phyloP scores from a whole-genome alignment of 2,797 vertebrate species.

The Pipistrellus kuhlii region DNA sequence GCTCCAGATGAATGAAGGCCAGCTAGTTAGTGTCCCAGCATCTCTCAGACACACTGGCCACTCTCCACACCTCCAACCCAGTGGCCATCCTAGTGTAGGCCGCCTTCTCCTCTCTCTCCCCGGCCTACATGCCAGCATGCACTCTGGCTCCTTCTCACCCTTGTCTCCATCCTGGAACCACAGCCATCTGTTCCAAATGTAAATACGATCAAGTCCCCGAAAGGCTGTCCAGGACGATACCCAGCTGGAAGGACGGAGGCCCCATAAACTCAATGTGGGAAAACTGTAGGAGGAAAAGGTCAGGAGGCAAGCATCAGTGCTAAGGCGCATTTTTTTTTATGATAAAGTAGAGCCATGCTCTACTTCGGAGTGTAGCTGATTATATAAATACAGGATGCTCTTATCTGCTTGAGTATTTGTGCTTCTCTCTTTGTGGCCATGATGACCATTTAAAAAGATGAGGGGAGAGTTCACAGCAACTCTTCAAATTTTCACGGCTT shows the following conservation, averaged over 20 bases:
- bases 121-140: not conserved
- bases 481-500: conserved; percentile 12
- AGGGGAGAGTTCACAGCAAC: not conserved
- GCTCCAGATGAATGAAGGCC: not conserved
- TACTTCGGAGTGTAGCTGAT: conserved; percentile 27
- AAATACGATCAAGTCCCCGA: not conserved
- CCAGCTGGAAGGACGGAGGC: conserved; percentile 13
- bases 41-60: not conserved
- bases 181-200: not conserved
- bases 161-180: not conserved
- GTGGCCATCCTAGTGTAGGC: too few relatives aligned
- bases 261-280: conserved; percentile 17
- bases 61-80: not conserved
- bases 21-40: not conserved
- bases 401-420: conserved; percentile 1
- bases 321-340: conserved; percentile 9
- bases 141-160: not conserved
- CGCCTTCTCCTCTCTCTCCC: not conserved
- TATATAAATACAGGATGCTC: not conserved
- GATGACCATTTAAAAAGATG: conserved; percentile 44
- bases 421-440: conserved; percentile 13
- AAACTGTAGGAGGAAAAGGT: conserved; percentile 36
- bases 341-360: conserved; percentile 24
- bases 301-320: not conserved
- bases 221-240: not conserved